Conservation (phyloP, 2,113 vertebrate species). For the Tragelaphus imberbis region DNA sequence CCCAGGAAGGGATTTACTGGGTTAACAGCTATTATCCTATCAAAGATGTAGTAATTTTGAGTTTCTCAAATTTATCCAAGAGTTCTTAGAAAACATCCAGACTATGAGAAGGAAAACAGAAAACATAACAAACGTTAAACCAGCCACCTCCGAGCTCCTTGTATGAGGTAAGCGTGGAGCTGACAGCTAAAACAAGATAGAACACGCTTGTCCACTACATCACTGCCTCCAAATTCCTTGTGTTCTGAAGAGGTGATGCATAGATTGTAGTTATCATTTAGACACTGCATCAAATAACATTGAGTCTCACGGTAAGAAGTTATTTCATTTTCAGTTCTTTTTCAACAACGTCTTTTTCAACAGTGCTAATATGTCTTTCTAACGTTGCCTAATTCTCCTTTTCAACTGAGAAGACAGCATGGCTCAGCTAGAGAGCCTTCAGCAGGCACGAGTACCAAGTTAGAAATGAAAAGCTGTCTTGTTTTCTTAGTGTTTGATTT, state of each 20-base stretch:
- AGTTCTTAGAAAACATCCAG: not conserved
- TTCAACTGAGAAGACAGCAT: not conserved
- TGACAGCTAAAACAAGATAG: not conserved
- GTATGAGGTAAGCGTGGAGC: not conserved
- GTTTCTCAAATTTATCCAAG: not conserved
- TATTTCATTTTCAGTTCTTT: not conserved
- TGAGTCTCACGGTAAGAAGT: not conserved
- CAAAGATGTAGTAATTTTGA: not conserved
- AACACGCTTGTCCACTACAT: rapidly evolving
- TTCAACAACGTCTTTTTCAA: not conserved
- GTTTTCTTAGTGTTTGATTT: not conserved
- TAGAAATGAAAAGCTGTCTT: not conserved
- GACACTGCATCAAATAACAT: not conserved
- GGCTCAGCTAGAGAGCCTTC: not conserved
- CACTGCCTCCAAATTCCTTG: not conserved
- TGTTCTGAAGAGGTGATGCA: not conserved
- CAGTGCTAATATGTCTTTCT: not conserved
- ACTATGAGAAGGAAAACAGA: not conserved
- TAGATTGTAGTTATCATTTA: not conserved
- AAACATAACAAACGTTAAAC: not conserved
- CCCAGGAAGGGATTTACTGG: not conserved
- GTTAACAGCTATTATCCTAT: not conserved
- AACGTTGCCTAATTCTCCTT: too few relatives aligned
- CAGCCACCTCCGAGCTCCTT: not conserved
- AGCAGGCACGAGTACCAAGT: not conserved